A percentile compares a stretch with the other conserved stretches of the same genome.
These are phyloP conservation scores for Sinocyclocheilus anophthalmus DNA, from an alignment of 2,113 vertebrate species.

Conservation along the genomic window DNA sequence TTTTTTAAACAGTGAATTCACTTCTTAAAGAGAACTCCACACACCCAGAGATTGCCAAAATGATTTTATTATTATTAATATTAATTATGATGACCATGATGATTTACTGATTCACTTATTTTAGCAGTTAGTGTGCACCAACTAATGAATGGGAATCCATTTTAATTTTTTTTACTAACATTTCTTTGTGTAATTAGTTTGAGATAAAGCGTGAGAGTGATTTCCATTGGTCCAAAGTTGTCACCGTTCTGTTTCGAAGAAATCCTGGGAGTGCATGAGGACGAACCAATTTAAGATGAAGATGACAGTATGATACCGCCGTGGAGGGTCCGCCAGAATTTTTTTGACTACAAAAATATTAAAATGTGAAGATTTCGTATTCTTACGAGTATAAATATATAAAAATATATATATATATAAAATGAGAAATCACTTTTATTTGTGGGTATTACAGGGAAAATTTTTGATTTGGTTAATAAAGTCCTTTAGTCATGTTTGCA, in stretches of 20 bases:
- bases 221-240: conserved; percentile 86
- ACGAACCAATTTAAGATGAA: conserved; percentile 58
- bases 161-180: conserved; percentile 43
- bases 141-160: conserved; percentile 51
- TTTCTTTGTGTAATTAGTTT: conserved; percentile 65
- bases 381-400: conserved; percentile 69
- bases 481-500: conserved; percentile 88
- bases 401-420: conserved; percentile 61
- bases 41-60: conserved; percentile 93
- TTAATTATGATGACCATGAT: conserved; percentile 43
- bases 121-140: conserved; percentile 58
- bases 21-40: conserved; percentile 87
- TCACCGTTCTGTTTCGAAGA: conserved; percentile 78
- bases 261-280: conserved; percentile 91
- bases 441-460: conserved; percentile 86
- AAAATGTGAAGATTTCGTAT: conserved; percentile 84
- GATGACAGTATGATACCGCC: conserved; percentile 68
- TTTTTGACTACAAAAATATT: conserved; percentile 85
- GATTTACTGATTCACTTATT: conserved; percentile 50
- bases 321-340: conserved; percentile 79
- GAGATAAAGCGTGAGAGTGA: conserved; percentile 58
- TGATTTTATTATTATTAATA: conserved; percentile 82
- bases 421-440: conserved; percentile 83
- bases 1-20: conserved; percentile 86
- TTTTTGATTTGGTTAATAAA: conserved; percentile 82